These are phyloP conservation scores for Tigriopus japonicus DNA, from an alignment of 1,140 invertebrate species.

Conservation along the genomic window DNA sequence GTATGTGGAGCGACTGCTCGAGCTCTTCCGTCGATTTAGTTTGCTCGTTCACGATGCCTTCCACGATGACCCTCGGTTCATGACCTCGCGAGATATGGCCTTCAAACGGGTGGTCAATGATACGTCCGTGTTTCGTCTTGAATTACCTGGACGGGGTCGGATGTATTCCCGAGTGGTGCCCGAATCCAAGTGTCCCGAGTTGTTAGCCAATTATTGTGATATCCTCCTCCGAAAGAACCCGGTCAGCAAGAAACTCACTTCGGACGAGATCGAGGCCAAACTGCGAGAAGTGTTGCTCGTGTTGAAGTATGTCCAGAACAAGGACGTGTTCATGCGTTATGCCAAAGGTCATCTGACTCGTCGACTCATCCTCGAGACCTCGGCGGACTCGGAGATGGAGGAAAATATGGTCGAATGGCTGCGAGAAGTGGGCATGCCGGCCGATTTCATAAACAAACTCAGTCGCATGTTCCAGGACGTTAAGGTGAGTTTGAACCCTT, in stretches of 20 bases:
- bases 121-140: conserved; percentile 30
- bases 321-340: conserved; percentile 99
- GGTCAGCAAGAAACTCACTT: conserved; percentile 84
- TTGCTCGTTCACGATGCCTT: conserved; percentile 86
- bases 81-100: conserved; percentile 93
- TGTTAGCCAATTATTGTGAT: conserved; percentile 99
- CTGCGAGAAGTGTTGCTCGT: conserved; percentile 83
- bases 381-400: conserved; percentile 96
- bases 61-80: conserved; percentile 85
- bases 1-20: conserved; percentile 87
- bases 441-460: conserved; percentile 96
- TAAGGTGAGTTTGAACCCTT: no score
- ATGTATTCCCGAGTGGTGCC: conserved; percentile 35
- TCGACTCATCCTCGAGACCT: conserved; percentile 81
- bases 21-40: conserved; percentile 82
- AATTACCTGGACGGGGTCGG: conserved; percentile 4
- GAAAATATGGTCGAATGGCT: conserved; percentile 97
- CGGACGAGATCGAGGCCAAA: conserved; percentile 88
- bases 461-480: conserved; percentile 86
- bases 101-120: conserved; percentile 98
- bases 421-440: conserved; percentile 82
- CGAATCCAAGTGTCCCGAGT: conserved; percentile 95
- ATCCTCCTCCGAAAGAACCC: conserved; percentile 91
- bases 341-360: conserved; percentile 95
- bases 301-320: conserved; percentile 97